Base-by-base conservation (phyloP, 2,888 invertebrate genomes). In the Drosophila ochracea region DNA sequence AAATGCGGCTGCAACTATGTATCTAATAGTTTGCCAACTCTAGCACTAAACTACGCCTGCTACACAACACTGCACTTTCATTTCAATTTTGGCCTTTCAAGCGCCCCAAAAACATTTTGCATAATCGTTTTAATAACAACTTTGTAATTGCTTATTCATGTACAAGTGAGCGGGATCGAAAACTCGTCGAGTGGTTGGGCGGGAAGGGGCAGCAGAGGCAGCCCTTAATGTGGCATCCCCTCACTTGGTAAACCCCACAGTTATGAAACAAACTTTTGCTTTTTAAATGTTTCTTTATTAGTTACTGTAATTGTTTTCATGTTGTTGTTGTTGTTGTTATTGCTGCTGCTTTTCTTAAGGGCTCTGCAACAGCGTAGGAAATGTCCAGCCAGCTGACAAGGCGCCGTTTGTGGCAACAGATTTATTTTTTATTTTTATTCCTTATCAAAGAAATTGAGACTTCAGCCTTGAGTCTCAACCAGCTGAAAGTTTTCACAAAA, bases 201-300 rank as follows among this genome's bases (percentile, higher is more conserved):
- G 21, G 13, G 7, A 3, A 9, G 9, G 61, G 52, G 37, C 49
- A 64, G 37, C 16, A 19, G 37, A 4, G 55, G 47, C 47, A 54
- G 61, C 53, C 37, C 69, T 69, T 39, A 37, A 50, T 41, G 50
- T 39, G 41, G 59, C 35, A 75, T 33, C 76, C 52, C 33, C 50
- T 31, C 50, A 13, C 58, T 71, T 9, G 2, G n/a, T 13, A 37
- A 53, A 10, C 61, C 35, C 67, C 69, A 58, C 76, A 73, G 70
- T 73, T 80, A 65, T 69, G 82, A 60, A 73, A 69, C 75, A 89
- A 91, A 91, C 84, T 91, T 91, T 91, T 90, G 80, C 84, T 89
- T 89, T 88, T 90, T 91, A 90, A 89, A 91, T 91, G 89, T 90
- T 91, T 86, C 89, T 84, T 91, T 90, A 91, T 90, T 91, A 90